Percentiles rank a stretch among this genome's conserved stretches.
These are phyloP conservation scores for Pomatorhinus ruficollis DNA, from an alignment of 2,113 vertebrate species.

Conservation along the genomic window DNA sequence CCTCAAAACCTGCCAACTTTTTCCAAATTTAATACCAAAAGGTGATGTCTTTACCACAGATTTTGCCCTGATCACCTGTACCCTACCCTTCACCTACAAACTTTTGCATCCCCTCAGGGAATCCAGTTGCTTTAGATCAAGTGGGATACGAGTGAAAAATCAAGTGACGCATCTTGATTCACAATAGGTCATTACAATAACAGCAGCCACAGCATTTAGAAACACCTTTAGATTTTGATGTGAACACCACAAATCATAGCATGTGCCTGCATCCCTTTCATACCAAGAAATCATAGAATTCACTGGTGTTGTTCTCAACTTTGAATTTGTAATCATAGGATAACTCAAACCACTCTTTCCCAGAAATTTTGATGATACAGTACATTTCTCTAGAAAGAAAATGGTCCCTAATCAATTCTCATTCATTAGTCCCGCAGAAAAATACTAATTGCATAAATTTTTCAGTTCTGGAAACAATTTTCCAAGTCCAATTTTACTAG, in stretches of 20 bases:
- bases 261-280: neutral
- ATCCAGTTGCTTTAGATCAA: neutral
- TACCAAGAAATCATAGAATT: neutral
- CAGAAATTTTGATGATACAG: neutral
- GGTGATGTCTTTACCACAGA: neutral
- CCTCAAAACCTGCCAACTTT: neutral
- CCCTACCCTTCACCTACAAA: neutral
- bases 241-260: neutral
- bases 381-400: neutral
- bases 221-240: neutral
- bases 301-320: neutral
- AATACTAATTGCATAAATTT: neutral
- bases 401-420: neutral
- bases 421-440: neutral
- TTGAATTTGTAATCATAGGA: neutral
- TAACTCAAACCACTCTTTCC: neutral
- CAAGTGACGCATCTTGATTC: neutral
- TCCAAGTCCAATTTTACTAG: neutral
- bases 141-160: neutral
- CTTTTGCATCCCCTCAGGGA: neutral
- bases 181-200: neutral
- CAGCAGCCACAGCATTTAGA: neutral
- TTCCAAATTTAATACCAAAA: neutral
- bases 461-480: neutral
- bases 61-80: neutral